Evolutionary conservation across 2,797 vertebrate genomes (phyloP), one percentile per base, ranked within the genome.

Genomic region (Geotria australis): DNA sequence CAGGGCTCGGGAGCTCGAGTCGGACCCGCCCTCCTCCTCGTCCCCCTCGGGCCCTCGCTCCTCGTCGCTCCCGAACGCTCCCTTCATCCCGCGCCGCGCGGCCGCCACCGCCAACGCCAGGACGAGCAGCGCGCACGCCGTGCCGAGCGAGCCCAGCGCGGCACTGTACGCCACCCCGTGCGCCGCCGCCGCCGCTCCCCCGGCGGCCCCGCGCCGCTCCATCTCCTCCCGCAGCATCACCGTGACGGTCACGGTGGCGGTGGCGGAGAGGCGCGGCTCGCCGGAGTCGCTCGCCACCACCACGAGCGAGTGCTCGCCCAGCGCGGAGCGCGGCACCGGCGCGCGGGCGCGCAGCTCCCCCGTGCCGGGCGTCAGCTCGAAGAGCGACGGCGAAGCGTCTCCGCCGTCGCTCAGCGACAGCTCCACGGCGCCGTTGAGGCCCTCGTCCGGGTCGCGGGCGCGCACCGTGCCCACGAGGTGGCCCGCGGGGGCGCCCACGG

Each of bases 401-500:
- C 79, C 57, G 15, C 15, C 15, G n/a, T 12, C n/a, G 15, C 15
- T n/a, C 15, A 98, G 76, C 61, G 79, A 83, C 64, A 95, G 95
- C 46, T 53, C 72, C 51, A 96, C 73, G 60, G 88, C 80, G 56
- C 91, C 91, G 0, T 98, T 98, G 62, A 74, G 75, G 3, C 91
- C 91, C 56, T 93, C 82, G 67, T 98, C 91, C 71, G 83, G 88
- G 72, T 98, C 91, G 57, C 73, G 73, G 46, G 91, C 91, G 1
- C 77, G 89, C 62, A 98, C 89, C 61, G 93, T 84, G 57, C 88
- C 69, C 51, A 98, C 85, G 45, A 94, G 95, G 66, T 80, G 96
- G 47, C 91, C 89, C 0, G 89, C 85, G 64, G 89, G 79, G 9
- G 89, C 78, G 3, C 83, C 80, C 62, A 96, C 91, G 0, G 91